A percentile compares a stretch with the other conserved stretches of the same genome.
These are phyloP conservation scores for Solenopsis invicta DNA, from an alignment of 1,140 invertebrate species.

Conservation along the genomic window DNA sequence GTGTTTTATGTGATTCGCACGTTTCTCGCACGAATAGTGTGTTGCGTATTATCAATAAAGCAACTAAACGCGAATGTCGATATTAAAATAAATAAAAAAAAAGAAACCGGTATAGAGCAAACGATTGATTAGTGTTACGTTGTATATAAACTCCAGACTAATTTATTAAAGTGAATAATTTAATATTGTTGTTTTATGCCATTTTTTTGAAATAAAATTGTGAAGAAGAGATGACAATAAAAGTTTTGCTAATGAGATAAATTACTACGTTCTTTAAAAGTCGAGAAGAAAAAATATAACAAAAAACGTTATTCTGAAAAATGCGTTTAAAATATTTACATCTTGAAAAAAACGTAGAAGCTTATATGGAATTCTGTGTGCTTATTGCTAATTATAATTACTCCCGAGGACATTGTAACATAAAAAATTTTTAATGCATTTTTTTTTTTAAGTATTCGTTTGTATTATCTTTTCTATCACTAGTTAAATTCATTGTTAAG, in stretches of 20 bases:
- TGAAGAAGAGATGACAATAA: not conserved
- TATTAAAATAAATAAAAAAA: not conserved
- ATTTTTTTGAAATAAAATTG: not conserved
- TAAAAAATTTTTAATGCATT: constrained; percentile 1
- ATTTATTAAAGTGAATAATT: not conserved
- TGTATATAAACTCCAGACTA: not conserved
- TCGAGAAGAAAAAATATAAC: not conserved
- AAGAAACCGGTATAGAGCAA: not conserved
- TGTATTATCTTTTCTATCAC: not conserved
- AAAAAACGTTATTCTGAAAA: constrained; percentile 8
- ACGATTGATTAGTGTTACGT: constrained; percentile 3
- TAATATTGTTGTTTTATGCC: not conserved
- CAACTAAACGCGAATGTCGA: not conserved
- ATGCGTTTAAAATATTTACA: constrained; percentile 13
- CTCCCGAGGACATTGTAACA: not conserved
- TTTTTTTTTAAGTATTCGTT: not conserved
- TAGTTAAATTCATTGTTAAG: not conserved
- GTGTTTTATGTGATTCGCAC: not conserved
- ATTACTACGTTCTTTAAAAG: not conserved
- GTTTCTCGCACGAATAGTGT: not conserved
- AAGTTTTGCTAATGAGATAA: not conserved
- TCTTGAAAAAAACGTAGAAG: not conserved
- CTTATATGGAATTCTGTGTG: not conserved
- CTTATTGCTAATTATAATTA: not conserved
- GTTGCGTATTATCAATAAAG: constrained; percentile 10